Base-by-base conservation (phyloP, 2,888 invertebrate genomes). In the Tipula vernalis region DNA sequence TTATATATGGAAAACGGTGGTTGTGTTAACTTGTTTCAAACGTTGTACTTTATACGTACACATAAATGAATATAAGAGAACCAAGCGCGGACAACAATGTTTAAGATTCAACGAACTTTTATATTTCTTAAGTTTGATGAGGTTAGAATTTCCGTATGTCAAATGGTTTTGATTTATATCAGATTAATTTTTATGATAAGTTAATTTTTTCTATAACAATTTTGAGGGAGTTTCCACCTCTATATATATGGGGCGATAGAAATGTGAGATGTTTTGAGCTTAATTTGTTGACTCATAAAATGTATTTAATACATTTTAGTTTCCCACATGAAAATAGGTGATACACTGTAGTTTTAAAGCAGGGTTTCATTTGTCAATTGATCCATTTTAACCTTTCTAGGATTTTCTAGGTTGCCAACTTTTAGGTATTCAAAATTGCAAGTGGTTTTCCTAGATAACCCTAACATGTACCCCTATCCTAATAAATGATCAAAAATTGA, bases 1-100 rank as follows among this genome's bases (percentile, higher is more conserved):
- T 71, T 71, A 71, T 71, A 71, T 71, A 71, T 71, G 71, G 71
- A 71, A 71, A 71, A 71, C 71, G 71, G 71, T 71, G 71, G 71
- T 71, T 71, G 71, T 71, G 71, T 71, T 71, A 71, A 71, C 71
- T 71, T 71, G 71, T 71, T 71, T 71, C 71, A 71, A 71, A 71
- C 28, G 12, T 28, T 71, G 28, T 28, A 28, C 28, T 71, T 71
- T 71, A 71, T 71, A 28, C 28, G 71, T 71, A 28, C 28, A 28
- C 28, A 28, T 71, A 28, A 28, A 28, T 71, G 51, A n/a, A 15
- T 15, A 51, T 1, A 71, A 71, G 28, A 71, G 28, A 71, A 71
- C 71, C 10, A 28, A 28, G 71, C 71, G 71, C 71, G 71, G 71
- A 71, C 71, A 71, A 71, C 71, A 10, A 28, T 28, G 71, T 28